Evolutionary conservation across 1,140 invertebrate species (phyloP), one percentile per base, ranked within the genome.

Genomic region (Lepidurus arcticus): DNA sequence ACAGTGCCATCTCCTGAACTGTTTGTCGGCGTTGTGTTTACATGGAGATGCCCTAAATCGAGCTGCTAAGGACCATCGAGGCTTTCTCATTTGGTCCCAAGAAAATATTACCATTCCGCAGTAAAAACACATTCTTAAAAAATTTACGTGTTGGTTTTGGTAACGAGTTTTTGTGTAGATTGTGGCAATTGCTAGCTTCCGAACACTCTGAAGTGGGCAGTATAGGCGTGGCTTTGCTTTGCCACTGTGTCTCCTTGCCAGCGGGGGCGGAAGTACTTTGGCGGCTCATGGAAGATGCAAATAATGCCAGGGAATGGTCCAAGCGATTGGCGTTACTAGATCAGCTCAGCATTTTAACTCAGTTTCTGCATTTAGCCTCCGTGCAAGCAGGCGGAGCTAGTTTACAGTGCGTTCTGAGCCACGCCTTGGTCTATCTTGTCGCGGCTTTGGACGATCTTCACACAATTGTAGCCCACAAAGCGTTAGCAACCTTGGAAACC

Each of bases 21-120:
- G 95, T 82, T 86, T 99, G 1, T 94, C 97, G 84, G 91, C 96
- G 73, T 88, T 99, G 82, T 93, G 94, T 78, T 87, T 99, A 1
- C 94, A 99, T 84, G 95, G 94, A 5, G 97, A 99, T 85, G 94
- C 95, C 8, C 88, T 99, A 73, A 92, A 90, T 42, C 93, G 92
- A 81, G 94, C 95, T 0, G 90, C 94, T 0, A 91, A 92, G 82
- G 95, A 98, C 83, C 92, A 98, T 83, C 89, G 93, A 81, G 95
- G 95, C 74, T 99, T 98, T 87, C 91, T 99, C 77, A 95, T 98
- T 79, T 98, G 96, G 94, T 96, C 94, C 81, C 96, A 99, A 85
- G 95, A 98, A 86, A 98, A 97, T 87, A 86, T 97, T 24, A 86
- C 99, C 0, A 96, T 99, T 80, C 94, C 94, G 83, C 97, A 96